These are phyloP conservation scores for Drosophila macrospina DNA, from an alignment of 2,888 invertebrate species.

Conservation along the genomic window DNA sequence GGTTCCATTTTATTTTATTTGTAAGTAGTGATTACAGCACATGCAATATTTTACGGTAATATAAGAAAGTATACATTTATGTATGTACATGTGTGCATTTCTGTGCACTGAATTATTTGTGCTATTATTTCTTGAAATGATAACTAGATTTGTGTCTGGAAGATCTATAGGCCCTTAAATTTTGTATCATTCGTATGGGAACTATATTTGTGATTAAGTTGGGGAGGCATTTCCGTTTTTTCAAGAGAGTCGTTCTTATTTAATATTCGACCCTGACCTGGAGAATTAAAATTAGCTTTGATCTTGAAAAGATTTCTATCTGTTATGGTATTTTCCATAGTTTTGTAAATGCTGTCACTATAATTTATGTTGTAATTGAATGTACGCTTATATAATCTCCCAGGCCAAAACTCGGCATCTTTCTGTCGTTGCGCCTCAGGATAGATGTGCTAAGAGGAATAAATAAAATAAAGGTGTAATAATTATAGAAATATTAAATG, in stretches of 20 bases:
- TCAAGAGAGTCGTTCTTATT: constrained; percentile 41
- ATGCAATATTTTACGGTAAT: constrained; percentile 29
- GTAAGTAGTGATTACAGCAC: constrained; percentile 37
- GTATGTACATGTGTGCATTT: constrained; percentile 34
- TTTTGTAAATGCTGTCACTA: constrained; percentile 49
- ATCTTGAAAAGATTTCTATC: constrained; percentile 28
- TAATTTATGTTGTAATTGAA: constrained; percentile 51
- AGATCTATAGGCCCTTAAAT: constrained; percentile 43
- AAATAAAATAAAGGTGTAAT: not conserved
- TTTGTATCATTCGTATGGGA: constrained; percentile 51
- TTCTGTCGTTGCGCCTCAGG: constrained; percentile 44
- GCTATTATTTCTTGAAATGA: constrained; percentile 29
- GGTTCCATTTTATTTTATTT: constrained; percentile 43
- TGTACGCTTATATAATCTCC: constrained; percentile 43
- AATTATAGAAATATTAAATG: not conserved
- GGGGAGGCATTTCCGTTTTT: constrained; percentile 21
- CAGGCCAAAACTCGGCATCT: constrained; percentile 48
- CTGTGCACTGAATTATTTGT: constrained; percentile 41
- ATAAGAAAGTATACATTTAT: constrained; percentile 11
- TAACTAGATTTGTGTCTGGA: constrained; percentile 17
- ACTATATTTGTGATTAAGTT: constrained; percentile 45
- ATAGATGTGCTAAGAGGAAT: constrained; percentile 42
- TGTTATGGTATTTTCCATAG: constrained; percentile 13
- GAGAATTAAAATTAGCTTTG: constrained; percentile 29
- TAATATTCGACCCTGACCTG: constrained; percentile 26